Percentiles rank a stretch among this genome's conserved stretches.
These are phyloP conservation scores for Diabrotica undecimpunctata DNA, from an alignment of 1,140 invertebrate species.

Conservation along the genomic window DNA sequence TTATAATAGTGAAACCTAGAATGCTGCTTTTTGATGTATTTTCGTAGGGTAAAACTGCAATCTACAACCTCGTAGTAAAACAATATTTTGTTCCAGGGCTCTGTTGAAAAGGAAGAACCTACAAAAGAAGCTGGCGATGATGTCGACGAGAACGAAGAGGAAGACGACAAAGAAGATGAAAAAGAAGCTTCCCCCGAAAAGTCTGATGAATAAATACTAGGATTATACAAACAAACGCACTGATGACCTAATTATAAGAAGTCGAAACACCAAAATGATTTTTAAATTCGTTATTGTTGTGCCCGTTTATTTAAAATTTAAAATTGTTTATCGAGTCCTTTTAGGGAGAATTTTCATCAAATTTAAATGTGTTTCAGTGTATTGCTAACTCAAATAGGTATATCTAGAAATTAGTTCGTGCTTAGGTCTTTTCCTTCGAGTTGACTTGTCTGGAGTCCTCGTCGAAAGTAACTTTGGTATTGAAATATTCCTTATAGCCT, in stretches of 20 bases:
- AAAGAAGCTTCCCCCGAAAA: slow-evolving; percentile 7
- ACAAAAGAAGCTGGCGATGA: slow-evolving; percentile 24
- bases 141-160: slow-evolving; percentile 20
- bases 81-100: background rate
- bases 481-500: too few relatives aligned
- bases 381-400: too few relatives aligned
- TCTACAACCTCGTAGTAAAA: too few relatives aligned
- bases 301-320: background rate
- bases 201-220: slow-evolving; percentile 17
- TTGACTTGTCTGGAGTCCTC: too few relatives aligned
- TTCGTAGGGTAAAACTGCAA: too few relatives aligned
- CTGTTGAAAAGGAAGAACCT: slow-evolving; percentile 9
- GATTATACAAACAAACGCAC: slow-evolving; percentile 11
- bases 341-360: background rate
- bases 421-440: too few relatives aligned
- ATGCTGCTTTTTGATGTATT: too few relatives aligned
- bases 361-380: background rate
- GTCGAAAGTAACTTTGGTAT: too few relatives aligned
- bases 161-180: slow-evolving; percentile 16
- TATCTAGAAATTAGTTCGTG: too few relatives aligned
- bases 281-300: background rate
- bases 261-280: background rate
- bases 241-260: slow-evolving; percentile 10
- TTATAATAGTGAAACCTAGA: too few relatives aligned
- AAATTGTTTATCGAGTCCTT: background rate